These are phyloP conservation scores for Magallana gigas DNA, from an alignment of 1,140 invertebrate genomes.

Conservation along the genomic window DNA sequence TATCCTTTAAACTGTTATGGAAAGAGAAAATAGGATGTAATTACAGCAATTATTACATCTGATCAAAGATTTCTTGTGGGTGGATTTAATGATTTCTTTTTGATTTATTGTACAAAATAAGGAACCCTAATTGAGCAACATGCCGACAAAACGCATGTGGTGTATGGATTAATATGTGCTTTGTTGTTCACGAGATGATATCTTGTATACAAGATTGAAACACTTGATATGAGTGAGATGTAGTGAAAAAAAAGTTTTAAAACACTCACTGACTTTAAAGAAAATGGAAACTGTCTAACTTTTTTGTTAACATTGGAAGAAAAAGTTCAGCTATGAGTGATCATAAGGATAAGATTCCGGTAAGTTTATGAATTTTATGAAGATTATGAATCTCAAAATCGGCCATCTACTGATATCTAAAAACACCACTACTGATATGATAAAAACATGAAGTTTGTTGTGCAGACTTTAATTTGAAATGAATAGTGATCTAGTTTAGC, in stretches of 20 bases:
- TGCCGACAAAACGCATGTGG: background rate
- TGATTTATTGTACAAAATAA: background rate
- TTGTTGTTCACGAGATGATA: background rate
- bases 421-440: too few relatives aligned
- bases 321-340: constrained; percentile 19
- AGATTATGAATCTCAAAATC: too few relatives aligned
- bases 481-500: too few relatives aligned
- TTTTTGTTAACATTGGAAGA: background rate
- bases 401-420: too few relatives aligned
- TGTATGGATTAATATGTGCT: constrained; percentile 18
- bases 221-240: background rate
- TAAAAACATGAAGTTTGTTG: too few relatives aligned
- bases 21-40: constrained; percentile 9
- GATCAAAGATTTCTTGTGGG: constrained; percentile 32
- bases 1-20: background rate
- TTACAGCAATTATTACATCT: constrained; percentile 7
- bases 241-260: background rate
- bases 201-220: constrained; percentile 21
- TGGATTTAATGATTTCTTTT: constrained; percentile 34
- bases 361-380: background rate
- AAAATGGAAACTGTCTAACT: background rate
- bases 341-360: constrained; percentile 8
- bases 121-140: background rate
- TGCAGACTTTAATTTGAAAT: too few relatives aligned
- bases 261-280: background rate